Base-by-base conservation (phyloP, 2,888 invertebrate genomes). In the Sturmia bella region DNA sequence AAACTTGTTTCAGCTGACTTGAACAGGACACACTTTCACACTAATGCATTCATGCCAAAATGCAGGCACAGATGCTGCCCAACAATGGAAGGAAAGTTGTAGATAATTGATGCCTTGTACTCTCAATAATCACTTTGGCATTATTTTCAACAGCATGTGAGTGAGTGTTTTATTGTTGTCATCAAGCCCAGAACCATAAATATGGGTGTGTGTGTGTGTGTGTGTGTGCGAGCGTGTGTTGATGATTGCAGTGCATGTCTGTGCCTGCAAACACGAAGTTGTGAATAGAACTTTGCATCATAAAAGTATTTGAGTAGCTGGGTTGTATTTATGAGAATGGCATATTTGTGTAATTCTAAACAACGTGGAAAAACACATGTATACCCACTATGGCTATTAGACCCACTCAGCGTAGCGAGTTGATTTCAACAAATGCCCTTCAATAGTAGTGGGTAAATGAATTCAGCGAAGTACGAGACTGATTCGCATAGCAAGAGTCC, bases 31-130 rank as follows among this genome's bases (percentile, higher is more conserved):
- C 41, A 59, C 27, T 9, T 27, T 13, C 37, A 63, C 9, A 15
- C 15, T 11, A 39, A 9, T 12, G 15, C 5, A 41, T 21, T 21
- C 57, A 43, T 17, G 12, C 24, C 57, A 41, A 72, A 52, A 13
- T 27, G 3, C 27, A 27, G 3, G 3, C 27, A 6, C 27, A 27
- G 27, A 27, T 27, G 27, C 27, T 32, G 9, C 32, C 3, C 32
- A 32, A 6, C 32, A 7, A 1, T 32, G 32, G 32, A 37, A 66
- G 50, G 39, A 63, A 70, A 74, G 64, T 82, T 66, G 54, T 43
- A 69, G 74, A 74, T 82, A 78, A 78, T 78, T 78, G 77, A 78
- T 82, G 82, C 59, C 72, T 50, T 78, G 50, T 69, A 37, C 45
- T 54, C 69, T 69, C 43, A 45, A 64, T 73, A 82, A 77, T 74